Percentiles rank a stretch among this genome's conserved stretches.
Evolutionary conservation across 2,797 vertebrate genomes (phyloP).

Genomic region (Lophotriccus pileatus): DNA sequence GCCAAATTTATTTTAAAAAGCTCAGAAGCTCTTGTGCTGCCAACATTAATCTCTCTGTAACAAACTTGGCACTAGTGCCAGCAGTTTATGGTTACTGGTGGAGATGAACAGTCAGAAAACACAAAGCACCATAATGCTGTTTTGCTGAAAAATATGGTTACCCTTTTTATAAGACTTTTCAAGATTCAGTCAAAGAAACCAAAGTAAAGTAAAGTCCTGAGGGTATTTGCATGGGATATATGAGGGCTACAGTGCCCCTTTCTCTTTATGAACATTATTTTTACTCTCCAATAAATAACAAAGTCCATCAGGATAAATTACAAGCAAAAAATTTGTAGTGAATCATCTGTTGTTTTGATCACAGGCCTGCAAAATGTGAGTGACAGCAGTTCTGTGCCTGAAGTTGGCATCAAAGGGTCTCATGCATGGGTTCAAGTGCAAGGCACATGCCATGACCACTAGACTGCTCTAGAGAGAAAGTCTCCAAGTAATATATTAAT

Average conservation of each 20-base stretch:
- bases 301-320: background rate
- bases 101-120: conserved; percentile 8
- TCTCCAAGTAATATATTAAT: background rate
- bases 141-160: background rate
- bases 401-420: background rate
- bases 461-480: background rate
- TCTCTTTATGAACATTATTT: background rate
- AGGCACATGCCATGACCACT: background rate
- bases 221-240: background rate
- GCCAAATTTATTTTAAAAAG: conserved; percentile 18
- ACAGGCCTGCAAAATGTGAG: background rate
- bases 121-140: background rate
- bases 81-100: background rate
- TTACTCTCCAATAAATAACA: background rate
- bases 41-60: conserved; percentile 12
- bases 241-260: background rate
- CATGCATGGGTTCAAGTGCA: background rate
- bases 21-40: background rate
- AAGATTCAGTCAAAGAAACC: background rate
- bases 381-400: background rate
- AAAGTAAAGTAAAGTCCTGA: background rate
- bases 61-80: background rate
- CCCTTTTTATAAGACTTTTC: background rate
- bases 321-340: background rate
- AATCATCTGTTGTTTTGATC: background rate